These are phyloP conservation scores for Chamaetylas fuelleborni DNA, from an alignment of 2,113 vertebrate species.

Conservation along the genomic window DNA sequence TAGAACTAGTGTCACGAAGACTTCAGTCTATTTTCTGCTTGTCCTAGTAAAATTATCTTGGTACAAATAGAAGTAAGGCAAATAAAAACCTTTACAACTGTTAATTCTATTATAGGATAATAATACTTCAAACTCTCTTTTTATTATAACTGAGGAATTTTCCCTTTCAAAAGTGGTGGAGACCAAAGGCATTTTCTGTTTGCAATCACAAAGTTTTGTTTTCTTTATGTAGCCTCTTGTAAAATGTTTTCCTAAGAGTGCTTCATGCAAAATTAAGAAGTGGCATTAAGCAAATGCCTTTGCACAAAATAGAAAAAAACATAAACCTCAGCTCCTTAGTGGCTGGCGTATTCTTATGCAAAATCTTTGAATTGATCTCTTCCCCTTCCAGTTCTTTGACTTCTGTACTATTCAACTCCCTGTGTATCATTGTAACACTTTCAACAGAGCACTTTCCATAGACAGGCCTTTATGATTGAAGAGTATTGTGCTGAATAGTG, in stretches of 20 bases:
- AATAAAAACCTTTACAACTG: background rate
- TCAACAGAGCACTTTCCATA: background rate
- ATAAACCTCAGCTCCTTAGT: background rate
- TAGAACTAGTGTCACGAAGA: background rate
- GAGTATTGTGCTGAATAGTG: background rate
- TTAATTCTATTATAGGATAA: background rate
- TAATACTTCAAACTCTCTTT: background rate
- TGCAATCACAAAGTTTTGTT: background rate
- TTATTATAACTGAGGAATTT: background rate
- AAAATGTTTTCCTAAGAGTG: background rate
- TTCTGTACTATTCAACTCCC: background rate
- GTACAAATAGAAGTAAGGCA: background rate
- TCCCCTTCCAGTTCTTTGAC: background rate
- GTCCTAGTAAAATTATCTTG: background rate
- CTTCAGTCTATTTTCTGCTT: background rate
- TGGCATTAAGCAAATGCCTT: background rate
- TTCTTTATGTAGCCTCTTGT: background rate
- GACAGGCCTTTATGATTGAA: background rate
- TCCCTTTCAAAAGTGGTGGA: background rate
- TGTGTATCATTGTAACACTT: background rate
- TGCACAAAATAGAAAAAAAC: background rate
- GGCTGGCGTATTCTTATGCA: background rate
- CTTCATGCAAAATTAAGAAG: background rate
- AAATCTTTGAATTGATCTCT: background rate
- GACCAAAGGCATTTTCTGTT: background rate